Evolutionary conservation across 2,797 vertebrate species (phyloP).

Genomic region (Lacerta bilineata): DNA sequence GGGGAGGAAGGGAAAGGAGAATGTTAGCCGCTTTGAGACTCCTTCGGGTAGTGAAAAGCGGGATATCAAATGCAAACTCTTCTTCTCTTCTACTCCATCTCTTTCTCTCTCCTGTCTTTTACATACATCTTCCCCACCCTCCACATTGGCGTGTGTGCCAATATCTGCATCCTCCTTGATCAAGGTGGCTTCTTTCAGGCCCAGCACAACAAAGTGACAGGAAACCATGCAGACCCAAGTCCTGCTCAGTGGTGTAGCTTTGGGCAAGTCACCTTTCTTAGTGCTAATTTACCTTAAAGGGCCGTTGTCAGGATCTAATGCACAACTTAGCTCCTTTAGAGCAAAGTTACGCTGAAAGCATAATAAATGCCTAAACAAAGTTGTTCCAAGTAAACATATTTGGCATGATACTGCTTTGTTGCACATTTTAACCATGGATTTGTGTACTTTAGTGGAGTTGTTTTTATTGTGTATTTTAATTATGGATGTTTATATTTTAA

Average conservation of each 20-base stretch:
- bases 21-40: no score
- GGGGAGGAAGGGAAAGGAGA: no score
- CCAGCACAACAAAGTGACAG: neutral
- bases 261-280: neutral
- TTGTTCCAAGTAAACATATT: no score
- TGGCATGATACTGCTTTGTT: no score
- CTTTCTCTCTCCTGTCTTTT: neutral
- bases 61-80: no score
- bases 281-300: neutral
- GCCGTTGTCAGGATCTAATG: neutral
- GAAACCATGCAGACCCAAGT: neutral
- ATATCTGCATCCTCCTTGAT: neutral
- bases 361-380: no score
- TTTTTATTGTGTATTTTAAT: no score
- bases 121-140: neutral
- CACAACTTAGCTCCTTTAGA: neutral
- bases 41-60: no score
- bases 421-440: no score
- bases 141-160: neutral
- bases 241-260: neutral
- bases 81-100: neutral
- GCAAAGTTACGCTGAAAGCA: no score
- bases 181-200: neutral
- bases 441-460: no score
- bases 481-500: no score